Base-by-base conservation (phyloP, 2,797 vertebrate genomes). In the Arvicola amphibius region DNA sequence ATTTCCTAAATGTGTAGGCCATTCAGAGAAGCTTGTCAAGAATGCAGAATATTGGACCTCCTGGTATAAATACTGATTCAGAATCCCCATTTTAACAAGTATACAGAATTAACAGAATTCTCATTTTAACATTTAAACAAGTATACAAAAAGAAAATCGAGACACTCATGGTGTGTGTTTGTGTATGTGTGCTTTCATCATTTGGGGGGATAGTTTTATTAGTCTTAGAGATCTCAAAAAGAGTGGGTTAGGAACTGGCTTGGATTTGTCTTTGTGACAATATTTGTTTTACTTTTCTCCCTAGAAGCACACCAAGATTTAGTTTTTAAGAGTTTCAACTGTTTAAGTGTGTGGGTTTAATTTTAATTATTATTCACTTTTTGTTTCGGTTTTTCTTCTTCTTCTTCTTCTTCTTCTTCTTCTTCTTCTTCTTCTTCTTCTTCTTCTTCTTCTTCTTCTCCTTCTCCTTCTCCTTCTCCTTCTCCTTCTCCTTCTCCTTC, bases 221-320 rank as follows among this genome's bases (percentile, higher is more conserved):
- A 46, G 34, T 61, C 13, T 69, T 83, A 83, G 80, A 48, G 23
- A 74, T 76, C n/a, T 61, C 37, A 5, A 43, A 83, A 61, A 13
- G 27, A 25, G 13, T 4, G 21, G 16, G 34, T 12, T 6, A 25
- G 34, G 4, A 40, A 78, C 90, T 87, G 61, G 34, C 37, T 94
- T 83, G 63, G 19, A 91, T 81, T 77, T 43, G n/a, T 46, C 61
- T 71, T 83, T 40, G 37, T 81, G 53, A 86, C 86, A 65, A 67
- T 67, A 71, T 37, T 93, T 25, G 25, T 21, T 65, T 94, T 90
- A 71, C 65, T 77, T 87, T 90, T 87, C 46, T 78, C 59, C 65
- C 43, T 77, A 56, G 34, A 95, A 65, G 17, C 73, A 21, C 21
- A 81, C 11, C 51, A 77, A 80, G 16, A 40, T 53, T 73, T 67